phyloP scores from a whole-genome alignment of 37 sponge, comb jelly and placozoan genomes.

The Crambe crambe region DNA sequence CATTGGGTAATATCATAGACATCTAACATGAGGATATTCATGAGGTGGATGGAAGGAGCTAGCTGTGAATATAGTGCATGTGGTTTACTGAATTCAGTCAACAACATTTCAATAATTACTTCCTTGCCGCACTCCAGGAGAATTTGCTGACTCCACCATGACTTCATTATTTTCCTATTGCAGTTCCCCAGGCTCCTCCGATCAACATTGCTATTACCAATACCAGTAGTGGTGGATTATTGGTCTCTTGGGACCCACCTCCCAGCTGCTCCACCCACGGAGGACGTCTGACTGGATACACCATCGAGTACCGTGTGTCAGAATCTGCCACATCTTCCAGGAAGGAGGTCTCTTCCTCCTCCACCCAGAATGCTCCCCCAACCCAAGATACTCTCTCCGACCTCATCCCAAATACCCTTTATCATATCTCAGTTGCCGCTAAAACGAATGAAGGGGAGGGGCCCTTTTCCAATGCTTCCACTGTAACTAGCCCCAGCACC shows the following conservation, averaged over 20 bases:
- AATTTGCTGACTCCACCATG: too few relatives aligned
- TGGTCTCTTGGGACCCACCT: constrained; percentile 16
- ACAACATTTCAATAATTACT: too few relatives aligned
- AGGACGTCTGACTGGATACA: constrained; percentile 33
- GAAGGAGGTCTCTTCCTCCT: neutral
- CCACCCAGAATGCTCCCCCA: neutral
- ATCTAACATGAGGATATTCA: too few relatives aligned
- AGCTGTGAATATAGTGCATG: too few relatives aligned
- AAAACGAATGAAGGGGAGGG: constrained; percentile 32
- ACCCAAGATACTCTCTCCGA: neutral
- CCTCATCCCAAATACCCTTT: neutral
- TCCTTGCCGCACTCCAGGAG: too few relatives aligned
- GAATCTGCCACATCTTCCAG: neutral
- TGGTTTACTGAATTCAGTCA: too few relatives aligned
- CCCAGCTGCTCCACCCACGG: neutral
- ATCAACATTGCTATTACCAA: neutral
- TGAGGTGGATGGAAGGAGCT: too few relatives aligned
- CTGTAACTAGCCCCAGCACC: too few relatives aligned
- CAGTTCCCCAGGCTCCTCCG: constrained; percentile 29
- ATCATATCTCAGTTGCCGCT: constrained; percentile 26
- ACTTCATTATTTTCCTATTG: too few relatives aligned
- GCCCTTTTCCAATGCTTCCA: neutral
- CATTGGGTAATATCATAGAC: neutral
- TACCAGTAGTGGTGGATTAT: neutral
- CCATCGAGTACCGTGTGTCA: constrained; percentile 3